These are phyloP conservation scores for Labrus mixtus DNA, from an alignment of 2,113 vertebrate species.

Conservation along the genomic window DNA sequence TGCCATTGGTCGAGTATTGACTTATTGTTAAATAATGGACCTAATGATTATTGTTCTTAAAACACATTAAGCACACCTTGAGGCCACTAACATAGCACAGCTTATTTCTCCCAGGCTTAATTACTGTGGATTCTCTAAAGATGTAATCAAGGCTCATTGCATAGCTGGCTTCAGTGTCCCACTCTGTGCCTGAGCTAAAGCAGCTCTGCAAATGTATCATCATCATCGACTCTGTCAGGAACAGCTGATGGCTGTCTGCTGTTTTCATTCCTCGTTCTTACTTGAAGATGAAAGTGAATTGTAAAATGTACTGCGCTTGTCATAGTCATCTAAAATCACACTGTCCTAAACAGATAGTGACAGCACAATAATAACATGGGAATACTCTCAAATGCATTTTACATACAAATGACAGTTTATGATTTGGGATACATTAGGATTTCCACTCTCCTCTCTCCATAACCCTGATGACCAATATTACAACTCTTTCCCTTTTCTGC, in stretches of 20 bases:
- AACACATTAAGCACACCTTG: conserved; percentile 22
- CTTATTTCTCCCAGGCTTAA: conserved; percentile 43
- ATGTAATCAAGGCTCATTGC: conserved; percentile 47
- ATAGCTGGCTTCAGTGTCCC: neutral
- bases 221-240: conserved; percentile 15
- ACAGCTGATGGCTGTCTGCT: conserved; percentile 16
- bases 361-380: conserved; percentile 10
- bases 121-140: conserved; percentile 45
- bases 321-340: conserved; percentile 19
- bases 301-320: conserved; percentile 5
- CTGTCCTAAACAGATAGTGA: conserved; percentile 13
- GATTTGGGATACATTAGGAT: neutral
- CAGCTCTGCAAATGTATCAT: conserved; percentile 13
- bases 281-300: conserved; percentile 16
- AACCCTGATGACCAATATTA: neutral
- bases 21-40: neutral
- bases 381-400: neutral
- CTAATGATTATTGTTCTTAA: neutral
- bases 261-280: conserved; percentile 20
- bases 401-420: neutral
- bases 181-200: conserved; percentile 10
- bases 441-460: too few relatives aligned
- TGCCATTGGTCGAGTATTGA: conserved; percentile 6
- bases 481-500: too few relatives aligned
- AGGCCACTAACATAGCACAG: neutral